Conservation (phyloP, 2,797 vertebrate genomes). For the Decapterus maruadsi region DNA sequence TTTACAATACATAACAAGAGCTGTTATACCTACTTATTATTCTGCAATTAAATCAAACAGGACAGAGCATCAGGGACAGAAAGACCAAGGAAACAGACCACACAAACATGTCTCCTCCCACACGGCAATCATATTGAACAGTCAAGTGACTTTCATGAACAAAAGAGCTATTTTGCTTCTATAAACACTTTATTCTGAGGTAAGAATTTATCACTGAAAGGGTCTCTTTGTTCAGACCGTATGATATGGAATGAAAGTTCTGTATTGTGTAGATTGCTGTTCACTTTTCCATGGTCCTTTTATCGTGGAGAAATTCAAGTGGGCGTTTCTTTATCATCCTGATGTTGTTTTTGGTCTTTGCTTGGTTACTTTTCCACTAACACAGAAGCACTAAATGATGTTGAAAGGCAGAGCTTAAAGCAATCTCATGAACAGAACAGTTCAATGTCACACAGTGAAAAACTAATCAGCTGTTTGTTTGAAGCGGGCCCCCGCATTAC, state of each 20-base stretch:
- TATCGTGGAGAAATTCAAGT: constrained; percentile 11
- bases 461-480: constrained; percentile 30
- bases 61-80: too few species aligned
- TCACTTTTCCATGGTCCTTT: constrained; percentile 15
- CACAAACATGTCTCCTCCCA: neutral
- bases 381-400: neutral
- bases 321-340: constrained; percentile 7
- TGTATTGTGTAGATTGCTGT: constrained; percentile 17
- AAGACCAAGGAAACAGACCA: neutral
- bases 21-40: neutral
- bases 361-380: neutral
- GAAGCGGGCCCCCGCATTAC: neutral
- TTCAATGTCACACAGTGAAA: constrained; percentile 34
- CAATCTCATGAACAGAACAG: constrained; percentile 23
- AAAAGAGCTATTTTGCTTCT: constrained; percentile 13
- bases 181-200: constrained; percentile 18
- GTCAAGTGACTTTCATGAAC: neutral
- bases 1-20: neutral
- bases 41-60: neutral
- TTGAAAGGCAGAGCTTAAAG: constrained; percentile 16
- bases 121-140: neutral
- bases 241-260: constrained; percentile 19
- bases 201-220: constrained; percentile 23
- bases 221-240: constrained; percentile 5
- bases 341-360: constrained; percentile 11